phyloP scores from a whole-genome alignment of 37 sponge, comb jelly and placozoan genomes.

The Spongia lamella region DNA sequence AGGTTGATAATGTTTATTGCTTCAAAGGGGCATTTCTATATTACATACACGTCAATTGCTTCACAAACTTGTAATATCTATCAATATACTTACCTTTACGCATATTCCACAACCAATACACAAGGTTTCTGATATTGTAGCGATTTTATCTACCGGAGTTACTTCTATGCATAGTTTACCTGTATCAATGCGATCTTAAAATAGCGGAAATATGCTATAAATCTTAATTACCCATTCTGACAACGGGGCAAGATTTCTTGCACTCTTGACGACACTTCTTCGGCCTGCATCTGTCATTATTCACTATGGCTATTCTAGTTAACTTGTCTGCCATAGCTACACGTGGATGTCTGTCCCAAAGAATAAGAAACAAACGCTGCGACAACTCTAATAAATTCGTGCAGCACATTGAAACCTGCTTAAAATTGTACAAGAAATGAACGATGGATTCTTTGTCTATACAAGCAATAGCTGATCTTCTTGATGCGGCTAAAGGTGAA shows the following conservation, averaged over 20 bases:
- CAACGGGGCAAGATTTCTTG: constrained; percentile 93
- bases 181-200: not conserved
- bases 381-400: too few species aligned
- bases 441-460: constrained; percentile 51
- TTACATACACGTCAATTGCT: not conserved
- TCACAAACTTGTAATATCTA: not conserved
- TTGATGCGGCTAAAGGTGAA: constrained; percentile 55
- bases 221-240: constrained; percentile 88
- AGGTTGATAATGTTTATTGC: constrained; percentile 96
- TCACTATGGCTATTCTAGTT: constrained; percentile 96
- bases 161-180: constrained; percentile 94
- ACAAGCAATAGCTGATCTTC: constrained; percentile 44
- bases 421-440: too few species aligned
- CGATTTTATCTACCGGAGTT: constrained; percentile 85
- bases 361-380: too few species aligned
- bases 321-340: constrained; percentile 64
- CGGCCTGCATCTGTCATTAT: constrained; percentile 88
- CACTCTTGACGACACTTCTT: constrained; percentile 98
- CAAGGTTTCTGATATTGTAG: constrained; percentile 87
- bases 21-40: constrained; percentile 96
- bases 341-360: too few species aligned
- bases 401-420: too few species aligned
- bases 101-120: constrained; percentile 99
- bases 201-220: too few species aligned
- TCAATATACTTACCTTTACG: constrained; percentile 64